These are phyloP conservation scores for Macaria liturata DNA, from an alignment of 2,888 invertebrate species.

Conservation along the genomic window DNA sequence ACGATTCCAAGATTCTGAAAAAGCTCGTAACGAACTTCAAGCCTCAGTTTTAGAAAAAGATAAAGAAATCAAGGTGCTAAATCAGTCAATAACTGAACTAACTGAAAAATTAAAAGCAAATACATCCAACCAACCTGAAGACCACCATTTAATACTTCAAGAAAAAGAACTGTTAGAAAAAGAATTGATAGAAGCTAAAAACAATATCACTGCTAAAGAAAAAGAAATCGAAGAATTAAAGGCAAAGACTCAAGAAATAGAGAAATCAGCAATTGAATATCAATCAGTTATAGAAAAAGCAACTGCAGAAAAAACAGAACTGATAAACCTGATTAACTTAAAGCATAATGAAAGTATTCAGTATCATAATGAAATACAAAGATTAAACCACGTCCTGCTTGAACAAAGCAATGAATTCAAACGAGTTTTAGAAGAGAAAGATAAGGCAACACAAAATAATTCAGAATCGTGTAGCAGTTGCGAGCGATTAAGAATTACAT, in stretches of 20 bases:
- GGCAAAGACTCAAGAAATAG: constrained; percentile 46
- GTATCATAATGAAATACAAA: constrained; percentile 93
- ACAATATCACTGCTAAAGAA: constrained; percentile 48
- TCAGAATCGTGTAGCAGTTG: constrained; percentile 55
- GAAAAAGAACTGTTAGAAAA: constrained; percentile 60
- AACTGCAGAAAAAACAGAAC: constrained; percentile 85
- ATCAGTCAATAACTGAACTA: constrained; percentile 60
- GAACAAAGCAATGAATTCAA: constrained; percentile 76
- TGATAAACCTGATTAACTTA: constrained; percentile 88
- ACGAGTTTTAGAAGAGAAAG: constrained; percentile 59
- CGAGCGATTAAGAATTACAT: constrained; percentile 51
- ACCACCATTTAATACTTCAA: constrained; percentile 53
- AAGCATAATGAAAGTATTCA: constrained; percentile 94
- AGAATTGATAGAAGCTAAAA: constrained; percentile 47
- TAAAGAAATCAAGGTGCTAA: constrained; percentile 67
- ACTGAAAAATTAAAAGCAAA: constrained; percentile 56
- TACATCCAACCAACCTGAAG: constrained; percentile 50
- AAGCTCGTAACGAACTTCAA: constrained; percentile 43
- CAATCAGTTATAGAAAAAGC: constrained; percentile 55
- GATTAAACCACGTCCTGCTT: constrained; percentile 85
- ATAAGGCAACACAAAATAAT: constrained; percentile 44
- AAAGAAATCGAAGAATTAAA: constrained; percentile 50
- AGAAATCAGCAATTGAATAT: constrained; percentile 55
- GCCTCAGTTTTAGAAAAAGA: constrained; percentile 52
- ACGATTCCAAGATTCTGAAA: constrained; percentile 48